Evolutionary conservation across 2,113 vertebrate genomes (phyloP).

Genomic region (Pao palembangensis): DNA sequence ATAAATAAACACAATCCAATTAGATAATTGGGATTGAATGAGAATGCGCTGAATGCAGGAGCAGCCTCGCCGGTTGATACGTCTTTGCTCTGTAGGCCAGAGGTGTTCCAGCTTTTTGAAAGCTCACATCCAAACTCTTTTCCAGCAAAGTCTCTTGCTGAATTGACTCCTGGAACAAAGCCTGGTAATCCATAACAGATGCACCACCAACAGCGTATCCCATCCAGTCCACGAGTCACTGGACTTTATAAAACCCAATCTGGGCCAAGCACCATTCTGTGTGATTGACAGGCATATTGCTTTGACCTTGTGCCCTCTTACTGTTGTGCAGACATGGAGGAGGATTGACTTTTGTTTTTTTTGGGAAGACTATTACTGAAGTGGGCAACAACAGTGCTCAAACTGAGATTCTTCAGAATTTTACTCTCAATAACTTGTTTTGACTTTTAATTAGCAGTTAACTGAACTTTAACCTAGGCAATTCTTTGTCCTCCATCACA

Average conservation of each 20-base stretch:
- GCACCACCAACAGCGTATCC: constrained; percentile 49
- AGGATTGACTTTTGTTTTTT: constrained; percentile 20
- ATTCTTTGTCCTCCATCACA: not conserved
- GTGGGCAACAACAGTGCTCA: constrained; percentile 5
- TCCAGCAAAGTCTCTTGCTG: constrained; percentile 34
- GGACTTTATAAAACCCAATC: constrained; percentile 62
- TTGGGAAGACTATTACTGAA: constrained; percentile 15
- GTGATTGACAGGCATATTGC: constrained; percentile 71
- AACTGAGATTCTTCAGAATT: constrained; percentile 23
- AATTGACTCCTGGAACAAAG: constrained; percentile 63
- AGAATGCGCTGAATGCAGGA: not conserved
- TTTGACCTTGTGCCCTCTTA: constrained; percentile 45
- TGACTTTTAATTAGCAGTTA: not conserved
- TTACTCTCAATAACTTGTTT: constrained; percentile 20
- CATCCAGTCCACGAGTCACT: constrained; percentile 56
- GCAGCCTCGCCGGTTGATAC: not conserved
- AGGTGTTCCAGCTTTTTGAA: constrained; percentile 50
- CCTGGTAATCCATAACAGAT: constrained; percentile 72
- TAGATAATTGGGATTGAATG: not conserved
- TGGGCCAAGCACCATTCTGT: constrained; percentile 48
- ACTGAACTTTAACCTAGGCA: no score
- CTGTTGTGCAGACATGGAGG: constrained; percentile 48
- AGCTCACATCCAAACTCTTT: constrained; percentile 33
- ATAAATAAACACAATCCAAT: not conserved
- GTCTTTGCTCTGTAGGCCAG: constrained; percentile 33